These are phyloP conservation scores for Passer montanus DNA, from an alignment of 2,113 vertebrate genomes.

Conservation along the genomic window DNA sequence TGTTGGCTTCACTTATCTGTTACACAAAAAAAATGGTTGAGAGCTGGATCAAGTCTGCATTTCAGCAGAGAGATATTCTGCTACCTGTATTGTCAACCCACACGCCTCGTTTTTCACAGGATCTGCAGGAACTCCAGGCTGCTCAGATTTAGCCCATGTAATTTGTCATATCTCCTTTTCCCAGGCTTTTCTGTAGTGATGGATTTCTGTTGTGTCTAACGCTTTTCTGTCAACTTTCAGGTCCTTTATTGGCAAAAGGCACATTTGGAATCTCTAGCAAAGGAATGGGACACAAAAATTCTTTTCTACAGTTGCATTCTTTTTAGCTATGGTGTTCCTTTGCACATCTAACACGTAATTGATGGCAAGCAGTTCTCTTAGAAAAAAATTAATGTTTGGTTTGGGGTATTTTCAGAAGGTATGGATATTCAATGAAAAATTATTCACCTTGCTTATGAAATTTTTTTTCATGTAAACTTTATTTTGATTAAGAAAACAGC, in stretches of 20 bases:
- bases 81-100: background rate
- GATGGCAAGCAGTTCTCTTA: background rate
- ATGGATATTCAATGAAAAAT: background rate
- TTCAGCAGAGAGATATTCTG: slow-evolving; percentile 11
- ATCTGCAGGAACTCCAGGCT: background rate
- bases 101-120: background rate
- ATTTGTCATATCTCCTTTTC: slow-evolving; percentile 52
- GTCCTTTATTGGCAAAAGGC: slow-evolving; percentile 23
- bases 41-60: background rate
- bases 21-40: background rate
- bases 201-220: background rate
- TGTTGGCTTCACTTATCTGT: background rate
- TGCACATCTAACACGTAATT: background rate
- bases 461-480: background rate
- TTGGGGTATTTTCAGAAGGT: background rate
- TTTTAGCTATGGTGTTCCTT: background rate
- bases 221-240: background rate
- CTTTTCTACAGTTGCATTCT: background rate
- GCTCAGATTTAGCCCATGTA: background rate
- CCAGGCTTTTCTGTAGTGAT: slow-evolving; percentile 27
- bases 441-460: background rate
- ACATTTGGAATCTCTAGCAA: slow-evolving; percentile 10
- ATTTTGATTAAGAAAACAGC: background rate
- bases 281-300: slow-evolving; percentile 7
- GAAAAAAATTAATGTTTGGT: background rate